Conservation (phyloP, 2,888 invertebrate species). For the Catonia carolina region DNA sequence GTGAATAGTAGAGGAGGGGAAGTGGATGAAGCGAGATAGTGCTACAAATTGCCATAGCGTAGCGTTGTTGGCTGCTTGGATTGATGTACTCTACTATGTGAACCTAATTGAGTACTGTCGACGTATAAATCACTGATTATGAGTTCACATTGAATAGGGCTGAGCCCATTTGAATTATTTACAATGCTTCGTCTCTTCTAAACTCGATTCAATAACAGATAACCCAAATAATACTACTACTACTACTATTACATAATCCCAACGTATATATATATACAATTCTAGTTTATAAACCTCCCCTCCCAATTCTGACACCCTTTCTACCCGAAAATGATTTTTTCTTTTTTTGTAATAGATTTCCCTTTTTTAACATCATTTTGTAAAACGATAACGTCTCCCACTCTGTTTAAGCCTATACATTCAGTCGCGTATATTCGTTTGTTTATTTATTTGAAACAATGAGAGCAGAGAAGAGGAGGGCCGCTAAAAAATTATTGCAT, state of each 20-base stretch:
- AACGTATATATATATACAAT: no score
- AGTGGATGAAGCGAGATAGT: not conserved
- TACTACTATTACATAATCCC: no score
- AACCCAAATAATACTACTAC: not conserved
- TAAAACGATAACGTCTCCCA: no score
- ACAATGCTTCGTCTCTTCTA: not conserved
- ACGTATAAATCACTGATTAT: conserved; percentile 22
- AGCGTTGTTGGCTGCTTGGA: not conserved
- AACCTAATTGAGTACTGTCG: conserved; percentile 19
- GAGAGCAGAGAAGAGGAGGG: conserved; percentile 1
- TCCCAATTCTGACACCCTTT: no score
- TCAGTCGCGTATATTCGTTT: not conserved
- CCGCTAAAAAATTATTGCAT: conserved; percentile 15
- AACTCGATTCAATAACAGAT: conserved; percentile 10
- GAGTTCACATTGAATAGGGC: not conserved
- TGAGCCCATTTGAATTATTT: conserved; percentile 20
- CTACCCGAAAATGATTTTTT: no score
- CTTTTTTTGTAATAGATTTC: no score
- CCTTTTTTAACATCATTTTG: no score
- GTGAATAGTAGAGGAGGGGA: no score
- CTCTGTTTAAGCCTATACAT: no score
- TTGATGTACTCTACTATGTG: conserved; percentile 2
- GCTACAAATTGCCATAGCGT: not conserved
- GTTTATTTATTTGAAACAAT: conserved; percentile 15
- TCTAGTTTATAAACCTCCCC: no score